Evolutionary conservation across 2,888 invertebrate species (phyloP).

Genomic region (Isotomurus palustris): DNA sequence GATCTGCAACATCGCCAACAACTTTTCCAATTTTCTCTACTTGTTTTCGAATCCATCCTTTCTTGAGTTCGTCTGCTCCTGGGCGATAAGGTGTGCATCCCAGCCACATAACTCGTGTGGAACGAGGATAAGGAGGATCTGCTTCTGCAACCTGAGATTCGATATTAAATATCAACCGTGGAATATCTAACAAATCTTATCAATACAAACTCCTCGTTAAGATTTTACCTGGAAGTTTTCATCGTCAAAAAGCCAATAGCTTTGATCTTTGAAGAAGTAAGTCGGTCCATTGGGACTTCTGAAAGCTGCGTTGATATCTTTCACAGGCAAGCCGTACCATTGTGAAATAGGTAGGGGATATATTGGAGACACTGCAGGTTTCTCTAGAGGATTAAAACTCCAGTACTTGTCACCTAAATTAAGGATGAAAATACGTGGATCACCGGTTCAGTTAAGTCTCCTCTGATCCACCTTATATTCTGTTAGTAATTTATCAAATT

Average conservation of each 20-base stretch:
- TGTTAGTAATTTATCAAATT: not conserved
- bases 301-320: constrained; percentile 30
- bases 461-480: not conserved
- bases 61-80: constrained; percentile 21
- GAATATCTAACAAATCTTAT: too few relatives aligned
- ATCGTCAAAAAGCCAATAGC: constrained; percentile 38
- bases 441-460: not conserved
- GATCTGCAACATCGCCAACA: constrained; percentile 21
- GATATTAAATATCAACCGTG: too few relatives aligned
- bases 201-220: too few relatives aligned
- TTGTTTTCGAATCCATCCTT: constrained; percentile 20
- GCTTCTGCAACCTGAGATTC: constrained; percentile 32
- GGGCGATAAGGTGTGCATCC: constrained; percentile 37
- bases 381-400: constrained; percentile 29
- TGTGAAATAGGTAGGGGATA: constrained; percentile 34
- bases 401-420: constrained; percentile 32
- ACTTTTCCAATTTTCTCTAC: constrained; percentile 20
- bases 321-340: constrained; percentile 29
- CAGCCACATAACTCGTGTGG: constrained; percentile 36
- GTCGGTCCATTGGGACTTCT: constrained; percentile 26
- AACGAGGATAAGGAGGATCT: constrained; percentile 35
- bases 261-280: constrained; percentile 34
- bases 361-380: constrained; percentile 28
- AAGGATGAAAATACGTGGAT: not conserved
- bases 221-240: constrained; percentile 35